These are phyloP conservation scores for Limnephilus marmoratus DNA, from an alignment of 2,888 invertebrate genomes.

Conservation along the genomic window DNA sequence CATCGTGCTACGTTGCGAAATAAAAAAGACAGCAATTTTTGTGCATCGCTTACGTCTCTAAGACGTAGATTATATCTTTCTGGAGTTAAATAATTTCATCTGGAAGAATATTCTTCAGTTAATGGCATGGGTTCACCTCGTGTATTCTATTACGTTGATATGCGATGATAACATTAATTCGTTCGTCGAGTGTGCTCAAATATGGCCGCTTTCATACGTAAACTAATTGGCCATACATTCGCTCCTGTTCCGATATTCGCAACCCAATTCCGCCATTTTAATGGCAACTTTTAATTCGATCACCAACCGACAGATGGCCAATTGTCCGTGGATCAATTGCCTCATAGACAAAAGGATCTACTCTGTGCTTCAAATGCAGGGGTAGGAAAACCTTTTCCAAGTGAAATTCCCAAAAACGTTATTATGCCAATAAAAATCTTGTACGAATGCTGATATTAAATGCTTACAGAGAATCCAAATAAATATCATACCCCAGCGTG, in stretches of 20 bases:
- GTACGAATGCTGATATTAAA: too few species aligned
- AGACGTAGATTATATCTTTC: too few species aligned
- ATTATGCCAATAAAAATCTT: neutral
- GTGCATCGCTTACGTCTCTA: too few species aligned
- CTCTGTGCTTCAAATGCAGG: neutral
- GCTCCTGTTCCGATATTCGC: slow-evolving; percentile 13
- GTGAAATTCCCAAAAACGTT: neutral
- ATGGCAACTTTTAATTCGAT: slow-evolving; percentile 42
- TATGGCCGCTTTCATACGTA: slow-evolving; percentile 24
- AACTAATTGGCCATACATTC: slow-evolving; percentile 14
- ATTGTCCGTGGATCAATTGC: slow-evolving; percentile 39
- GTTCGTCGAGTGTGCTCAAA: neutral
- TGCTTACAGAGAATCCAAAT: too few species aligned
- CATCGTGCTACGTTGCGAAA: too few species aligned
- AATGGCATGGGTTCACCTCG: neutral
- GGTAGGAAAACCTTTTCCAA: neutral
- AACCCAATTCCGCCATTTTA: slow-evolving; percentile 36
- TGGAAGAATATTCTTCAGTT: too few species aligned
- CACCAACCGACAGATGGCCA: slow-evolving; percentile 42
- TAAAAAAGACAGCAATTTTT: too few species aligned
- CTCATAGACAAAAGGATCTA: slow-evolving; percentile 34
- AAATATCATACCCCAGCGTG: too few species aligned
- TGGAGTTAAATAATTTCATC: neutral
- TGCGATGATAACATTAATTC: neutral
- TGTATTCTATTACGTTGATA: neutral